phyloP scores from a whole-genome alignment of 64 coral and sea anemone genomes.

The Montipora sp. region DNA sequence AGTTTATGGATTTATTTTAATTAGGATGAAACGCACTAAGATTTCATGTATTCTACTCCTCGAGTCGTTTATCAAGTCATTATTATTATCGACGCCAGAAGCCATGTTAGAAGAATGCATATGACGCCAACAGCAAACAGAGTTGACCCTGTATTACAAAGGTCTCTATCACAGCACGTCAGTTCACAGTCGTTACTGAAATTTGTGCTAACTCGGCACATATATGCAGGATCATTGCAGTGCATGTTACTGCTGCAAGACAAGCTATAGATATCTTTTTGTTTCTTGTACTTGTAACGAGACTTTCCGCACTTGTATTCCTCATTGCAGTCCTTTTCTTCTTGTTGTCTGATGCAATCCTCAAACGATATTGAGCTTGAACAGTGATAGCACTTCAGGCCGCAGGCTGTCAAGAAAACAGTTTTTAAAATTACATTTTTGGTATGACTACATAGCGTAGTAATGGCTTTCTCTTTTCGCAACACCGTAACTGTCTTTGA shows the following conservation, averaged over 20 bases:
- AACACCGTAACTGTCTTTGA: no score
- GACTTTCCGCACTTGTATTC: conserved; percentile 2
- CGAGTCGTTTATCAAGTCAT: neutral
- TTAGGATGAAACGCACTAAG: no score
- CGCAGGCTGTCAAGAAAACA: neutral
- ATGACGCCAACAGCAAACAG: neutral
- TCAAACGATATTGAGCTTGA: conserved; percentile 8
- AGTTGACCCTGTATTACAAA: neutral
- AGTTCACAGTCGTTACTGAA: conserved; percentile 18
- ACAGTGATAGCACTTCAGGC: conserved; percentile 17
- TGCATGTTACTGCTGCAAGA: conserved; percentile 1
- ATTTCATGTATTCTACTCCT: no score
- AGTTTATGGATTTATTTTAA: no score
- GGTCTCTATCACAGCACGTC: conserved; percentile 2
- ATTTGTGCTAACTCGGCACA: neutral
- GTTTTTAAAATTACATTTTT: neutral
- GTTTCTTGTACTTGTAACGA: conserved; percentile 6
- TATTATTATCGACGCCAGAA: no score
- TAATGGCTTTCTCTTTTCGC: no score
- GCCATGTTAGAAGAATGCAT: neutral
- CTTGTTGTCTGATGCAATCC: neutral
- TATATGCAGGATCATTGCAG: neutral
- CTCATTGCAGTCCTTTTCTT: neutral
- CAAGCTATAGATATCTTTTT: conserved; percentile 14
- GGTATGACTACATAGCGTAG: no score